Evolutionary conservation across 1,140 invertebrate genomes (phyloP), one percentile per base, ranked within the genome.

Genomic region (Bicyclus anynana): DNA sequence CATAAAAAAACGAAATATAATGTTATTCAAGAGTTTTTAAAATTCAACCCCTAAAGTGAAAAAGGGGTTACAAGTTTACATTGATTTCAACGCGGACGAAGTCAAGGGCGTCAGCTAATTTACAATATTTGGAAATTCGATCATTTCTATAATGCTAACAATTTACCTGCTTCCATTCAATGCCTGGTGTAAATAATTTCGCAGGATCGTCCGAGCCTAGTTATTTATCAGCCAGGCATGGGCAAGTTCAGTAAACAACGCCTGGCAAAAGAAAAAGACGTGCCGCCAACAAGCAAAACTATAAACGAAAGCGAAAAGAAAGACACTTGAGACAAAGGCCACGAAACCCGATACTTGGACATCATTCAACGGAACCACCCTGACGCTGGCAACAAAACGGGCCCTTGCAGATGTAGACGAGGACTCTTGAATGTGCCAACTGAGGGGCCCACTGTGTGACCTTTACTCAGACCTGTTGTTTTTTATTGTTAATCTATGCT

Each of bases 151-250:
- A n/a, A n/a, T n/a, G n/a, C n/a, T n/a, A n/a, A n/a, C n/a, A n/a
- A n/a, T n/a, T n/a, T n/a, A n/a, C n/a, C n/a, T n/a, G n/a, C n/a
- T n/a, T n/a, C n/a, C n/a, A n/a, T n/a, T n/a, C n/a, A n/a, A n/a
- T n/a, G n/a, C n/a, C 10, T 6, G n/a, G 29, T 33, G 29, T 33
- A 33, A 12, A 33, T 50, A 18, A 52, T 56, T 51, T 33, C 44
- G 21, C 61, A 94, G 92, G 93, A 94, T 77, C 92, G 93, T 42
- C 93, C 93, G 7, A 91, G 92, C 37, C 91, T 94, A 63, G 92
- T 93, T 57, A 93, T 94, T 58, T 94, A 94, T 77, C 90, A 93
- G 52, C 93, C 93, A 4, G 93, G 93, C 20, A 94, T 94, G 93
- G 92, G 93, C 2, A 92, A 91, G 74, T 92, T 94, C 67, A 93